These are phyloP conservation scores for Dynastes maya DNA, from an alignment of 2,888 invertebrate species.

Conservation along the genomic window DNA sequence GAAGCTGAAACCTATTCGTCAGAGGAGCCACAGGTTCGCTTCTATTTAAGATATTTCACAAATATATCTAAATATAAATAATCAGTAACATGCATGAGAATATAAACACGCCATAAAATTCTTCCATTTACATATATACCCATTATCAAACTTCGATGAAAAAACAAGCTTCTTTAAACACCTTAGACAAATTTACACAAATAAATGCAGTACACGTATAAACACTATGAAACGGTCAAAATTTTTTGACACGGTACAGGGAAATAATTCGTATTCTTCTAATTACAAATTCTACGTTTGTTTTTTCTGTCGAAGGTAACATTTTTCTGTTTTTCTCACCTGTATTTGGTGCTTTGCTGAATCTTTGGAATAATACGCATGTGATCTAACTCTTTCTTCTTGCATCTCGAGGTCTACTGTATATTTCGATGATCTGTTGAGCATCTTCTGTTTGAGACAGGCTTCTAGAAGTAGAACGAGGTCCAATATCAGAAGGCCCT, in stretches of 20 bases:
- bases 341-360: slow-evolving; percentile 5
- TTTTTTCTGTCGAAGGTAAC: slow-evolving; percentile 19
- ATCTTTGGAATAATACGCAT: slow-evolving; percentile 20
- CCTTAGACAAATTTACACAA: background rate
- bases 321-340: background rate
- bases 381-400: slow-evolving; percentile 17
- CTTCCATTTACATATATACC: background rate
- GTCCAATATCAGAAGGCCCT: slow-evolving; percentile 81
- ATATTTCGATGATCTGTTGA: slow-evolving; percentile 20
- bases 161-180: slow-evolving; percentile 9
- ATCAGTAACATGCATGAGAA: slow-evolving; percentile 18
- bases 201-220: background rate
- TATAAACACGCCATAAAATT: background rate
- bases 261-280: slow-evolving; percentile 27
- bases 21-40: slow-evolving; percentile 68
- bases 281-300: slow-evolving; percentile 2
- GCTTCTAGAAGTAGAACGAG: slow-evolving; percentile 71
- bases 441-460: slow-evolving; percentile 42
- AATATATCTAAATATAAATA: too few species aligned
- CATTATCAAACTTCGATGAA: slow-evolving; percentile 14
- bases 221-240: background rate
- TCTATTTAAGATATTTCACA: too few species aligned
- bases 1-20: slow-evolving; percentile 64
- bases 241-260: background rate
- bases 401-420: slow-evolving; percentile 3